Evolutionary conservation across 2,888 invertebrate species (phyloP).

Genomic region (Selenia dentaria): DNA sequence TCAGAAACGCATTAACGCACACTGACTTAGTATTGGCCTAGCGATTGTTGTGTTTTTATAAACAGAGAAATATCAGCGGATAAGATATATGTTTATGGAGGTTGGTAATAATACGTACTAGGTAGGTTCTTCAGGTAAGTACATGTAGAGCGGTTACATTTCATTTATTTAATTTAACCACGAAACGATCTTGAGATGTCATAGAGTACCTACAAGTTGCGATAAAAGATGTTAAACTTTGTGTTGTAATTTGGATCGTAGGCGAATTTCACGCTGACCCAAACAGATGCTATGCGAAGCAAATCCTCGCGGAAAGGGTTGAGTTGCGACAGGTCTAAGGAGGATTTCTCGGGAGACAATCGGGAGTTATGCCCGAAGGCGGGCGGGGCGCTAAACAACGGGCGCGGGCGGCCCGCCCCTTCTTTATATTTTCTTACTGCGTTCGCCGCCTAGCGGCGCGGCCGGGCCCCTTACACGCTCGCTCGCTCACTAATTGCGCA

Average conservation of each 20-base stretch:
- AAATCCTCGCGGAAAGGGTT: slow-evolving; percentile 78
- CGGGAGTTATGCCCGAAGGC: slow-evolving; percentile 83
- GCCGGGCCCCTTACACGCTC: slow-evolving; percentile 87
- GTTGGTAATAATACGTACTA: no score
- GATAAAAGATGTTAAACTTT: slow-evolving; percentile 55
- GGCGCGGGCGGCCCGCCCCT: slow-evolving; percentile 85
- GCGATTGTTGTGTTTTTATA: slow-evolving; percentile 55
- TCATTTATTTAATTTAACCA: no score
- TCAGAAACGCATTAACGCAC: slow-evolving; percentile 79
- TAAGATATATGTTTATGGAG: no score
- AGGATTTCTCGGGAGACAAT: slow-evolving; percentile 82
- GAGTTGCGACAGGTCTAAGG: slow-evolving; percentile 79
- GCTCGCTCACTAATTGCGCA: slow-evolving; percentile 97
- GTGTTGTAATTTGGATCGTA: slow-evolving; percentile 62
- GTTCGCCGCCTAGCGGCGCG: slow-evolving; percentile 83
- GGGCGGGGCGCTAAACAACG: slow-evolving; percentile 84
- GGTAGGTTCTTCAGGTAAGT: no score
- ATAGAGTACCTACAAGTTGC: slow-evolving; percentile 26
- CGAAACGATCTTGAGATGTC: no score
- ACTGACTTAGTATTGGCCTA: slow-evolving; percentile 46
- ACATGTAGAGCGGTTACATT: no score
- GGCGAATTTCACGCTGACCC: slow-evolving; percentile 81
- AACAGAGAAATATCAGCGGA: no score
- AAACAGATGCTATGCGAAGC: slow-evolving; percentile 78
- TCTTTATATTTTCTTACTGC: slow-evolving; percentile 89